Evolutionary conservation across 2,888 invertebrate species (phyloP), one percentile per base, ranked within the genome.

Genomic region (Augochlorella aurata): DNA sequence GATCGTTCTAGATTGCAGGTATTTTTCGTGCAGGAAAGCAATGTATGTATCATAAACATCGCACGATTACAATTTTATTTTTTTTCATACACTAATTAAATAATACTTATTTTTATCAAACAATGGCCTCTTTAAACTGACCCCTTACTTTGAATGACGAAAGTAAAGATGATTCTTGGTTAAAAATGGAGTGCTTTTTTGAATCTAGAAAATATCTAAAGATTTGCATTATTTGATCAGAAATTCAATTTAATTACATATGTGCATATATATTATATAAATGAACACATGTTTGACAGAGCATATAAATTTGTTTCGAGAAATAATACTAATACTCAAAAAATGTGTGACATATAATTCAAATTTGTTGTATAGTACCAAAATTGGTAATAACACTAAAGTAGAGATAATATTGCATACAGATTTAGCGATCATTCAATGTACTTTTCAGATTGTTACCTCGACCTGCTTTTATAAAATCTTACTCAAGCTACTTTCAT

Each of bases 391-490:
- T 12, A 44, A 44, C n/a, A 49, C 52, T 52, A 49, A 47, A 77
- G 29, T 5, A 29, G 61, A 45, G 67, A 67, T 58, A 63, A 50
- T 54, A 71, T 70, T 21, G 50, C 14, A 52, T 70, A 58, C 61
- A 61, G 24, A 73, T 79, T 78, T 68, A n/a, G 58, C 67, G 52
- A 81, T 71, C 72, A 68, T 81, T 85, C 79, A 74, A 63, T 81
- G 71, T 77, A 76, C 85, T 74, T 79, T 82, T 78, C 66, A 84
- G 85, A 82, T 79, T 85, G 84, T 86, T 83, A 83, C 90, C 90
- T 90, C 90, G 91, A 91, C 90, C 90, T 84, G 89, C 86, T 91
- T 91, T 87, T 87, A 87, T 87, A 84, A 90, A 90, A 87, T 87
- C 81, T 85, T 86, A 87, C 87, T 87, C 89, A 88, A 89, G 84